Conservation (phyloP, 92 coral and sea anemone genomes). For the Anthopleura xanthogrammica region DNA sequence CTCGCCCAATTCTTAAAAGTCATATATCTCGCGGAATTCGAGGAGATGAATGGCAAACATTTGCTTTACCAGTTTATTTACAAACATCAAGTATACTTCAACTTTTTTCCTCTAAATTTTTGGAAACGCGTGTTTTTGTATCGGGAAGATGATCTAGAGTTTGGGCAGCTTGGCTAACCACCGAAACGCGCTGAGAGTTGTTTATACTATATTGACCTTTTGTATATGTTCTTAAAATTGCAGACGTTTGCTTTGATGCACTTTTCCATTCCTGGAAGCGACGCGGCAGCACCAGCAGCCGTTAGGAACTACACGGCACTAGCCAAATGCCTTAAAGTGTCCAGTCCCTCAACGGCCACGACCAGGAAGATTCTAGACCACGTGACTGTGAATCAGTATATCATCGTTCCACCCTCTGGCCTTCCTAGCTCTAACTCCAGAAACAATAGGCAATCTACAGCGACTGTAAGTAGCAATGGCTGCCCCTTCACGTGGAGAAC, state of each 20-base stretch:
- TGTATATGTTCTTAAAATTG: not conserved
- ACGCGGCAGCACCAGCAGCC: not conserved
- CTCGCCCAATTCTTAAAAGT: too few relatives aligned
- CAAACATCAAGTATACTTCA: too few relatives aligned
- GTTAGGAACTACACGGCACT: constrained; percentile 7
- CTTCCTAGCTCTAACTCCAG: not conserved
- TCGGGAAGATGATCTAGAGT: too few relatives aligned
- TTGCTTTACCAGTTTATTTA: too few relatives aligned
- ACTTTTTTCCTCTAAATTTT: too few relatives aligned
- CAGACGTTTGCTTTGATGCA: constrained; percentile 3
- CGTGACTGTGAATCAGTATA: not conserved
- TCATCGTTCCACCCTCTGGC: not conserved
- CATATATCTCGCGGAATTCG: too few relatives aligned
- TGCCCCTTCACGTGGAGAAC: constrained; percentile 26
- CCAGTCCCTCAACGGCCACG: constrained; percentile 32
- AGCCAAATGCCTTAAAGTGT: constrained; percentile 19
- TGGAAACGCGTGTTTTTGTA: too few relatives aligned
- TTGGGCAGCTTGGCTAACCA: too few relatives aligned
- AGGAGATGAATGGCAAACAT: too few relatives aligned
- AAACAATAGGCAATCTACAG: not conserved
- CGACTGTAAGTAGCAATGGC: not conserved
- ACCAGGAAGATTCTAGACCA: constrained; percentile 15
- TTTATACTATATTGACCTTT: not conserved
- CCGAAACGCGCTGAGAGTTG: too few relatives aligned
- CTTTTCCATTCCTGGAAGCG: constrained; percentile 1